phyloP scores from a whole-genome alignment of 64 coral and sea anemone species.

The Montipora foliosa region DNA sequence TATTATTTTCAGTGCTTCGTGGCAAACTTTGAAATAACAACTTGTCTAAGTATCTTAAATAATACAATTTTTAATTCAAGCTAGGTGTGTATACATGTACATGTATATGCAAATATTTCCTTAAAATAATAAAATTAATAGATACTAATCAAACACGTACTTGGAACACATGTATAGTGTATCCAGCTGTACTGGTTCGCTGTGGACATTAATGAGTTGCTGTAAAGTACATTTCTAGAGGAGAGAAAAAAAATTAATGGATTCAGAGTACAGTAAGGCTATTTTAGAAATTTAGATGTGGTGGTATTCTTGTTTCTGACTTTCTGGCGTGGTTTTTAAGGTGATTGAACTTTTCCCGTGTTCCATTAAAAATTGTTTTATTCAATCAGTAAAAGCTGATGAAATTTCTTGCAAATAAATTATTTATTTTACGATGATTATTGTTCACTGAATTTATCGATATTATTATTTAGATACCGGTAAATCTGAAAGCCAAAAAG shows the following conservation, averaged over 20 bases:
- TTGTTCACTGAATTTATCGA: no score
- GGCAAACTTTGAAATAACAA: not conserved
- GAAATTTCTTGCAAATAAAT: no score
- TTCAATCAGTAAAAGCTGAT: no score
- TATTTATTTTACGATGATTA: no score
- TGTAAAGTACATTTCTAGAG: conserved; percentile 3
- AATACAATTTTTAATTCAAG: no score
- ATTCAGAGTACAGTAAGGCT: not conserved
- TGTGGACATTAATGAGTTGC: conserved; percentile 24
- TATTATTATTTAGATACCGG: no score
- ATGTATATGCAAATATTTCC: not conserved
- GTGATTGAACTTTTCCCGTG: no score
- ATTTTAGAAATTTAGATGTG: not conserved
- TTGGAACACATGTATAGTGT: conserved; percentile 41
- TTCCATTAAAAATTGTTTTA: no score
- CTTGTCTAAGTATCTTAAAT: not conserved
- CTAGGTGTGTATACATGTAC: no score
- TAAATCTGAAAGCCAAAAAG: no score
- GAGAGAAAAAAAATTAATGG: not conserved
- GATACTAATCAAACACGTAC: conserved; percentile 6
- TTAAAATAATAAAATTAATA: not conserved
- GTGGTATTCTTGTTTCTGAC: not conserved
- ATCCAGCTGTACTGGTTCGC: conserved; percentile 48
- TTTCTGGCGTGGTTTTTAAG: no score
- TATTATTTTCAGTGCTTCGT: not conserved